phyloP scores from a whole-genome alignment of 2,888 invertebrate genomes.

The Himalopsyche japonica region DNA sequence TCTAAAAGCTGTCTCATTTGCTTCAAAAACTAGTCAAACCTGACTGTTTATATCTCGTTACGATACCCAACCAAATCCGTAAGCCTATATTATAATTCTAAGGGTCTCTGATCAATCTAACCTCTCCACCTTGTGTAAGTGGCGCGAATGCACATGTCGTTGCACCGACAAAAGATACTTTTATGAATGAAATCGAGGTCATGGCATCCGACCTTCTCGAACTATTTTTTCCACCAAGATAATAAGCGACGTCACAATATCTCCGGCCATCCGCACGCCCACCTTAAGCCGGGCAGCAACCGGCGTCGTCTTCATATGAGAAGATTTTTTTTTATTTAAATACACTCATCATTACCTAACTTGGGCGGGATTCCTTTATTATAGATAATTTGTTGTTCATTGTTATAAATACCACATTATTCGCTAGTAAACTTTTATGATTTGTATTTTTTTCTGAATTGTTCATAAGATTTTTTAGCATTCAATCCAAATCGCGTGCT shows the following conservation, averaged over 20 bases:
- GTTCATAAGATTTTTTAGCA: neutral
- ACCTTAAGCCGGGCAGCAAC: neutral
- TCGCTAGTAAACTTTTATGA: neutral
- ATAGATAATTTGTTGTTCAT: neutral
- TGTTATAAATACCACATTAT: neutral
- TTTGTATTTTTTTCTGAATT: neutral
- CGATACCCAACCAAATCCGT: too few relatives aligned
- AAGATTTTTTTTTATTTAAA: neutral
- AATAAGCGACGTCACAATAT: neutral
- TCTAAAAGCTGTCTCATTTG: too few relatives aligned
- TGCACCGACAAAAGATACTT: neutral
- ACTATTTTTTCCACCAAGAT: neutral
- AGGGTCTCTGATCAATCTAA: neutral
- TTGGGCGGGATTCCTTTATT: neutral
- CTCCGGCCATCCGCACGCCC: neutral
- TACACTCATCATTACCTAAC: neutral
- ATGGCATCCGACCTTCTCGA: conserved; percentile 34
- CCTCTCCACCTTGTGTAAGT: neutral
- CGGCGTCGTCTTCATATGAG: neutral
- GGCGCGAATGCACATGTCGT: neutral
- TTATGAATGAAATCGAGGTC: conserved; percentile 38
- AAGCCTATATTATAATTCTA: neutral
- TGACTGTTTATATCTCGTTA: too few relatives aligned
- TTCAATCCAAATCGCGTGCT: neutral
- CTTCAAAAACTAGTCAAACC: too few relatives aligned